Evolutionary conservation across 37 sponge, comb jelly and placozoan genomes (phyloP), one percentile per base, ranked within the genome.

Genomic region (Bolinopsis microptera): DNA sequence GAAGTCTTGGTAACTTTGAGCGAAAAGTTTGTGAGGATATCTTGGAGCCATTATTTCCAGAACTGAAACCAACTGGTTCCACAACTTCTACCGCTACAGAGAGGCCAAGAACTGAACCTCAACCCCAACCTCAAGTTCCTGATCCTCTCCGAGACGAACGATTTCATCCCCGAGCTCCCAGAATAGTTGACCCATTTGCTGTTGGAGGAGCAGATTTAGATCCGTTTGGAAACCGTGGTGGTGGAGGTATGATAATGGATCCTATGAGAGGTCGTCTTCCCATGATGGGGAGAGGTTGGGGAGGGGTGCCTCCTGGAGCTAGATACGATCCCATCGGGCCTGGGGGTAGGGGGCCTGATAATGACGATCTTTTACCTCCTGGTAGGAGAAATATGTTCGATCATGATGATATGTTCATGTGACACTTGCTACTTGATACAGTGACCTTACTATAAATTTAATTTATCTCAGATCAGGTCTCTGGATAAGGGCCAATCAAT

Each of bases 361-460:
- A 86, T 23, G 90, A 86, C 26, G 90, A 38, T 18, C 35, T 86
- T 23, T 16, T 86, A 21, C 90, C 90, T 3, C 90, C 90, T 23
- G 90, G 90, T 35, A 86, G 90, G 28, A 39, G 38, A 28, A 41
- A 38, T 16, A 86, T 86, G 90, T 41, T 41, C n/a, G 90, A 86
- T 40, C 41, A 41, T 39, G 90, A 86, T 86, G 90, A 86, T n/a
- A 86, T 86, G 90, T 86, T 86, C 30, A 86, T 86, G 90, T 86
- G 75, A 72, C n/a, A n/a, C n/a, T n/a, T n/a, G n/a, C n/a, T n/a
- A 22, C 21, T 67, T 67, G 68, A 13, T 21, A 67, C n/a, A n/a
- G n/a, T n/a, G n/a, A n/a, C n/a, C n/a, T n/a, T n/a, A n/a, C n/a
- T n/a, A n/a, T n/a, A n/a, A n/a, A n/a, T n/a, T n/a, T n/a, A n/a